Evolutionary conservation across 1,140 invertebrate species (phyloP).

Genomic region (Kradibia gibbosae): DNA sequence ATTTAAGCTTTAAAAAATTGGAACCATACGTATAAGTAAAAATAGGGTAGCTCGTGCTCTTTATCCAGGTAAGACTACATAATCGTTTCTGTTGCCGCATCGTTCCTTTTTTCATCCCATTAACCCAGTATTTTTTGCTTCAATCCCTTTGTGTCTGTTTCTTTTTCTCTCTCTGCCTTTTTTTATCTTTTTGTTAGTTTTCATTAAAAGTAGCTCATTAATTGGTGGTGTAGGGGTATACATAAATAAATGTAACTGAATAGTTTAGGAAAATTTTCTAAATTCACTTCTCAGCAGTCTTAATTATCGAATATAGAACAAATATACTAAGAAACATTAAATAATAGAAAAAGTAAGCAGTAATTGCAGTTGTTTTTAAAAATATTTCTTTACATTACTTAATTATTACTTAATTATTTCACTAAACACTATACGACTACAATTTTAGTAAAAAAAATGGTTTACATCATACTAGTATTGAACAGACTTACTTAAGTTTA

Average conservation of each 20-base stretch:
- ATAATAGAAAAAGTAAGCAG: background rate
- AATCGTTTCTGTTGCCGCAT: conserved; percentile 13
- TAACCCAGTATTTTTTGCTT: conserved; percentile 46
- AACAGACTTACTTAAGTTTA: too few species aligned
- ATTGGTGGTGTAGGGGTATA: background rate
- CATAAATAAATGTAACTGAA: background rate
- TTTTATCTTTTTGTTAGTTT: background rate
- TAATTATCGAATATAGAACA: too few species aligned
- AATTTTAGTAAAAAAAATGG: too few species aligned
- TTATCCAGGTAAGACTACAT: conserved; percentile 10
- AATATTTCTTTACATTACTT: background rate
- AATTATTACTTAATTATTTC: background rate
- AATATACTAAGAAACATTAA: background rate
- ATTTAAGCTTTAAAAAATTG: too few species aligned
- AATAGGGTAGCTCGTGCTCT: background rate
- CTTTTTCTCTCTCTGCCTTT: background rate
- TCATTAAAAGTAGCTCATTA: conserved; percentile 22
- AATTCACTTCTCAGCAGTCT: too few species aligned
- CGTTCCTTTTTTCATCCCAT: conserved; percentile 33
- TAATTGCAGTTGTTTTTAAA: background rate
- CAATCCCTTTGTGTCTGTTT: background rate
- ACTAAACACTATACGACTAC: background rate
- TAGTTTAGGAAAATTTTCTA: background rate
- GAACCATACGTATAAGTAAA: conserved; percentile 31
- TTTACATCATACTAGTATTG: too few species aligned